A percentile compares a stretch with the other conserved stretches of the same genome.
Evolutionary conservation across 2,113 vertebrate species (phyloP).

Genomic region (Rhinogobius similis): DNA sequence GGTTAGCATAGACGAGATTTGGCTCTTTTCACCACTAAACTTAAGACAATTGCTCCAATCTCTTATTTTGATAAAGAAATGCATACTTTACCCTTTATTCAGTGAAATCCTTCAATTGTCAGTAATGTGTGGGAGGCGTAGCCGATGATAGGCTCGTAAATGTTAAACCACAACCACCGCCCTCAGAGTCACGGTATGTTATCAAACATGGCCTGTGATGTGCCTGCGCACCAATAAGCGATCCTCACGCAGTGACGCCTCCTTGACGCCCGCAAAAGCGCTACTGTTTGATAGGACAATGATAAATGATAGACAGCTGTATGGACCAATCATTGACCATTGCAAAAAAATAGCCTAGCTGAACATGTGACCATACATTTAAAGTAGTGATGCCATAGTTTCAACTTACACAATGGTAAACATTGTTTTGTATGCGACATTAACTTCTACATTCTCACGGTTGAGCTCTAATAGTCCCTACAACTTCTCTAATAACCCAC

Average conservation of each 20-base stretch:
- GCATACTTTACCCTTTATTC: slow-evolving; percentile 17
- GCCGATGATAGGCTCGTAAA: not conserved
- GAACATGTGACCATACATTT: not conserved
- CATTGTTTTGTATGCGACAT: too few species aligned
- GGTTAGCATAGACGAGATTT: slow-evolving; percentile 12
- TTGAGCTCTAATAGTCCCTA: too few species aligned
- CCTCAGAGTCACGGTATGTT: slow-evolving; percentile 22
- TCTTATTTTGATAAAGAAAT: not conserved
- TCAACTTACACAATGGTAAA: too few species aligned
- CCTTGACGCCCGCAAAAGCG: slow-evolving; percentile 7
- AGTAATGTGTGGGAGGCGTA: too few species aligned
- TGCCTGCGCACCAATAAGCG: slow-evolving; percentile 47
- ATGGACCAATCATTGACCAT: slow-evolving; percentile 12
- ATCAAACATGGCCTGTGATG: slow-evolving; percentile 41
- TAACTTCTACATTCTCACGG: too few species aligned
- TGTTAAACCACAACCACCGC: not conserved
- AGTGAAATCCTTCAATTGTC: not conserved
- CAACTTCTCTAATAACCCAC: too few species aligned
- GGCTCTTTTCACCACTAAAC: slow-evolving; percentile 1
- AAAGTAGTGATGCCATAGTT: too few species aligned
- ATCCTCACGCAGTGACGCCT: not conserved
- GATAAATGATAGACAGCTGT: not conserved
- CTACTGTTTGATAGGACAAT: slow-evolving; percentile 13
- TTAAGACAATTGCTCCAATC: fast-evolving
- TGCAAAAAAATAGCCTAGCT: not conserved